These are phyloP conservation scores for Psilopsiagon aurifrons DNA, from an alignment of 2,113 vertebrate species.

Conservation along the genomic window DNA sequence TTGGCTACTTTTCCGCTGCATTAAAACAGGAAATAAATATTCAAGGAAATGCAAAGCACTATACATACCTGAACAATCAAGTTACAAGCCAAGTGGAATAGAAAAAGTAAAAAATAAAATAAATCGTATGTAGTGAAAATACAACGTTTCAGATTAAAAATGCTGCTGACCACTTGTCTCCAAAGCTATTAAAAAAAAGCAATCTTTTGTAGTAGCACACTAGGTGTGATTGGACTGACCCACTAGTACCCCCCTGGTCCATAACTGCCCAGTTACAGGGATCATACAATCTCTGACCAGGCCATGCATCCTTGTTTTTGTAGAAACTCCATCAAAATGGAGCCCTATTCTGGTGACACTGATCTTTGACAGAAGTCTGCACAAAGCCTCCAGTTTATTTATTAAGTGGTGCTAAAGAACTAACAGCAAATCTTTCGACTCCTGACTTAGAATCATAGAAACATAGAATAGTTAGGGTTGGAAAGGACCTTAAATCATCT, in stretches of 20 bases:
- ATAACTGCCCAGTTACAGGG: not conserved
- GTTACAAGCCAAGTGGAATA: not conserved
- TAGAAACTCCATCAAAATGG: not conserved
- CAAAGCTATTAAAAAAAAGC: not conserved
- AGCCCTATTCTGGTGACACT: not conserved
- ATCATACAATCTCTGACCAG: not conserved
- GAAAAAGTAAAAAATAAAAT: not conserved
- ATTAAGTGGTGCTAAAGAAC: not conserved
- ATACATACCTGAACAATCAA: not conserved
- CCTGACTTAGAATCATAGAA: not conserved
- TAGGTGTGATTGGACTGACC: too few relatives aligned
- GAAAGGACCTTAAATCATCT: too few relatives aligned
- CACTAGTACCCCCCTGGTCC: not conserved
- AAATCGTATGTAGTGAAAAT: not conserved
- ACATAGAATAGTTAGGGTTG: too few relatives aligned
- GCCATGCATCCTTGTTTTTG: not conserved
- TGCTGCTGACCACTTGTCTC: not conserved
- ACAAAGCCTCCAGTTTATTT: not conserved
- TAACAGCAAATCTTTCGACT: not conserved
- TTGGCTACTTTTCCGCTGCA: conserved; percentile 94
- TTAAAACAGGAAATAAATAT: conserved; percentile 22
- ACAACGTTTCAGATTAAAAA: not conserved
- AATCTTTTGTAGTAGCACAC: not conserved
- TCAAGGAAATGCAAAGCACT: not conserved
- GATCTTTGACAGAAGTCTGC: not conserved